Percentiles rank a stretch among this genome's conserved stretches.
Evolutionary conservation across 2,888 invertebrate genomes (phyloP).

Genomic region (Ochropleura plecta): DNA sequence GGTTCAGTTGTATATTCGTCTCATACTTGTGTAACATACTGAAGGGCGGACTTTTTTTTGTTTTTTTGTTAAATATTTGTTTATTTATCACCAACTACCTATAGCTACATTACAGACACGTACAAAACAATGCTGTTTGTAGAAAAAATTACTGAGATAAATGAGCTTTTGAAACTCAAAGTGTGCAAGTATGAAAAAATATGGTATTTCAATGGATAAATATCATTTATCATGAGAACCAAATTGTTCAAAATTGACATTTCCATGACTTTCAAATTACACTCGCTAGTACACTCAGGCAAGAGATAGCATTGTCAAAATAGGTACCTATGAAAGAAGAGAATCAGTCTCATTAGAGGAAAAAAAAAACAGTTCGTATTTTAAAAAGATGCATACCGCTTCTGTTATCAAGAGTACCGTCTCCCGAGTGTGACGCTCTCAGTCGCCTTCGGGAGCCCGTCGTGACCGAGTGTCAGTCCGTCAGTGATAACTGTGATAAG

Average conservation of each 20-base stretch:
- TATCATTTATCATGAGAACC: too few species aligned
- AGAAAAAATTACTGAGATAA: background rate
- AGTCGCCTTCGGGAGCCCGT: conserved; percentile 81
- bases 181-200: background rate
- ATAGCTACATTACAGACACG: too few species aligned
- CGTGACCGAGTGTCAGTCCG: conserved; percentile 70
- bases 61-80: too few species aligned
- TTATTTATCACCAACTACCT: too few species aligned
- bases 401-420: conserved; percentile 63
- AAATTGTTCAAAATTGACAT: background rate
- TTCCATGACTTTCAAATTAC: background rate
- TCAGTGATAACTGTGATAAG: conserved; percentile 53
- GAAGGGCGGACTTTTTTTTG: background rate
- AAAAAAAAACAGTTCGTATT: conserved; percentile 21
- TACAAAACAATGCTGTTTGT: too few species aligned
- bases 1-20: background rate
- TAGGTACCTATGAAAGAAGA: background rate
- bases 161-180: background rate
- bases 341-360: background rate
- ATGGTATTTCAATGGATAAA: background rate
- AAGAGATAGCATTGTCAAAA: too few species aligned
- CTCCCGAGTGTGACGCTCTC: conserved; percentile 72
- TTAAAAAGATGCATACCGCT: conserved; percentile 45
- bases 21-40: background rate
- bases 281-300: background rate